Base-by-base conservation (phyloP, 2,113 vertebrate species). In the Todiramphus saurophagus region DNA sequence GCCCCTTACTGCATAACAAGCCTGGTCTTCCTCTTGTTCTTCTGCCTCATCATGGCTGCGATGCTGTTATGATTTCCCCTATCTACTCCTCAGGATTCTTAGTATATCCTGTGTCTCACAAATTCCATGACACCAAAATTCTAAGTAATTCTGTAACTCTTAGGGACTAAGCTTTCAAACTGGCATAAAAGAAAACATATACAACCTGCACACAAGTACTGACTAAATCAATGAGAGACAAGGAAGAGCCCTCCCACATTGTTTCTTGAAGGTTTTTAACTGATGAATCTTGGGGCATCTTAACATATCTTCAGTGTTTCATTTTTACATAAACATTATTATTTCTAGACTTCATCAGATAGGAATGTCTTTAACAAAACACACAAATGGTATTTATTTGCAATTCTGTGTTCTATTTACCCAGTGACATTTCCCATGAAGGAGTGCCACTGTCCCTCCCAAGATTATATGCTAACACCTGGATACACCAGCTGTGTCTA, bases 401-500 rank as follows among this genome's bases (percentile, higher is more conserved):
- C 51, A 69, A 13, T 37, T 41, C 30, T 43, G 9, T 46, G 39
- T 70, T 53, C 9, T 18, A 77, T 72, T 87, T 83, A 73, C 51
- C 60, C 77, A 63, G 27, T 28, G 27, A 50, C 46, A 27, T 23
- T 73, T 73, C 77, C 53, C 46, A 62, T 19, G 18, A 77, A 87
- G 56, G 39, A 82, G 9, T 60, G 59, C 27, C 59, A 50, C 31
- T 44, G 48, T 68, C 33, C 53, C 66, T 73, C 53, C 46, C 55
- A 28, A 41, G 39, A 51, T 51, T 60, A 20, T 15, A 75, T 35
- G 31, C 43, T n/a, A 73, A 77, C 28, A 73, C 35, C 27, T 37
- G 16, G n/a, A 48, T 60, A 60, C 0, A 0, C 25, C 64, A 60
- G 21, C 46, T n/a, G 77, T 2, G 1, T 39, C 59, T 19, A n/a